Percentiles rank a stretch among this genome's conserved stretches.
Conservation (phyloP, 2,113 vertebrate genomes). For the Danio rerio region GRCz12tu NC_133183.1:33174001-33174500, state of each 20-base stretch:
- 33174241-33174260: not conserved
- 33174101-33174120: constrained; percentile 8
- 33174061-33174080: constrained; percentile 27
- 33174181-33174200: constrained; percentile 15
- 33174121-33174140: constrained; percentile 18
- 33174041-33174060: constrained; percentile 10
- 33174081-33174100: constrained; percentile 26
- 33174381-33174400: too few species aligned
- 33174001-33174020: constrained; percentile 41
- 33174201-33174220: not conserved
- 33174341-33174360: not conserved
- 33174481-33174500: too few species aligned
- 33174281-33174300: too few species aligned
- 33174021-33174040: not conserved
- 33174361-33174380: too few species aligned
- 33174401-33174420: too few species aligned
- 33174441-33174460: too few species aligned
- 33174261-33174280: not conserved
- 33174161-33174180: constrained; percentile 45
- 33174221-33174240: not conserved
- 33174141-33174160: constrained; percentile 30
- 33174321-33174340: not conserved
- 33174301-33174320: not conserved
- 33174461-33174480: too few species aligned
- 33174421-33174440: too few species aligned